phyloP scores from a whole-genome alignment of 1,140 invertebrate species.

The Leguminivora glycinivorella region DNA sequence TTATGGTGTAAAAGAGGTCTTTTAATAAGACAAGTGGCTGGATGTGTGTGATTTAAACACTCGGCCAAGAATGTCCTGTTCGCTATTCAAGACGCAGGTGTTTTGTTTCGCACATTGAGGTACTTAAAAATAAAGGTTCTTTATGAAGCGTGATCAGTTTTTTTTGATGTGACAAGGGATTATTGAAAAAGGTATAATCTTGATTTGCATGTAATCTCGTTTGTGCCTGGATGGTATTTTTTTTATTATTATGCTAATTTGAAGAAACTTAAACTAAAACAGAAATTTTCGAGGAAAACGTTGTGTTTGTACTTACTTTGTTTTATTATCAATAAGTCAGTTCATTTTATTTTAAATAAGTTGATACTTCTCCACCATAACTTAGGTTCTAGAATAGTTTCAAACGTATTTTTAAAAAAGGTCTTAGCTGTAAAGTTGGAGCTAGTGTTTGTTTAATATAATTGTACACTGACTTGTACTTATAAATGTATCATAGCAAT shows the following conservation, averaged over 20 bases:
- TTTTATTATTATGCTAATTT: background rate
- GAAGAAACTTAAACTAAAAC: no score
- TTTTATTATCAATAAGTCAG: no score
- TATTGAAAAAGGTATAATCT: background rate
- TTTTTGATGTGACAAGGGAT: background rate
- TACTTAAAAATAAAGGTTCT: background rate
- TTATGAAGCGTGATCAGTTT: background rate
- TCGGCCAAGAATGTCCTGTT: slow-evolving; percentile 16
- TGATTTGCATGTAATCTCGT: background rate
- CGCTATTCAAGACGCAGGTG: slow-evolving; percentile 17
- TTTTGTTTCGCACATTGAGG: slow-evolving; percentile 21
- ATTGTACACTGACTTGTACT: no score
- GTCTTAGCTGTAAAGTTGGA: no score
- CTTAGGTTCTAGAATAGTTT: no score
- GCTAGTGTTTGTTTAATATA: no score
- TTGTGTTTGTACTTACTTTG: no score
- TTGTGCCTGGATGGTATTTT: background rate
- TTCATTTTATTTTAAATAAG: no score
- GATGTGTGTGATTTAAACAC: slow-evolving; percentile 44
- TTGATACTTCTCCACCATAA: no score
- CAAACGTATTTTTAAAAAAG: no score
- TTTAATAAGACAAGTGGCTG: slow-evolving; percentile 65
- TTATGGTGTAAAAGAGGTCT: slow-evolving; percentile 34
- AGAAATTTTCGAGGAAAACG: no score
- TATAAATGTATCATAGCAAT: no score